Conservation (phyloP, 1,140 invertebrate genomes). For the Chrysoperla carnea region DNA sequence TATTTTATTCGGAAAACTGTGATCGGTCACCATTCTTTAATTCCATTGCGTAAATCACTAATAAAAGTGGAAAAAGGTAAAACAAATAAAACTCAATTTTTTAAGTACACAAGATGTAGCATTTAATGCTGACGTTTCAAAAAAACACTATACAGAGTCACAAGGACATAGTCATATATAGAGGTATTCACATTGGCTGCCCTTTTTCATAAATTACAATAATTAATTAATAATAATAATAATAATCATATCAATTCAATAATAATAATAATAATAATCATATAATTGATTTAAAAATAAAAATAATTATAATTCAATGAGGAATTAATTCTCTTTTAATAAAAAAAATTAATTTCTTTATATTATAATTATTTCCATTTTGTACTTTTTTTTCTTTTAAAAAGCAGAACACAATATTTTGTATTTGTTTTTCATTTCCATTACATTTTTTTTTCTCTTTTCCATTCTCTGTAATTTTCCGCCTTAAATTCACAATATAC, state of each 20-base stretch:
- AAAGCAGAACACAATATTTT: neutral
- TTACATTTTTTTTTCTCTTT: neutral
- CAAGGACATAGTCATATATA: neutral
- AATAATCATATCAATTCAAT: neutral
- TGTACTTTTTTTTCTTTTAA: neutral
- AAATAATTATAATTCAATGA: too few species aligned
- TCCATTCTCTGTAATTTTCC: neutral
- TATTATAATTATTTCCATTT: too few species aligned
- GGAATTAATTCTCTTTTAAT: too few species aligned
- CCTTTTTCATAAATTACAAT: neutral
- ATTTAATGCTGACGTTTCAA: neutral
- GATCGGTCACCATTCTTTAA: too few species aligned
- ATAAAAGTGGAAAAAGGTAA: too few species aligned
- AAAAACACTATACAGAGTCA: neutral
- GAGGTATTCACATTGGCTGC: neutral
- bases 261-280: neutral
- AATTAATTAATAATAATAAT: neutral
- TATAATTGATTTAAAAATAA: neutral
- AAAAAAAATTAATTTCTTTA: too few species aligned
- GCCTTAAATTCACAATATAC: neutral
- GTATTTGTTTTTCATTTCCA: neutral
- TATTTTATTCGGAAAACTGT: too few species aligned
- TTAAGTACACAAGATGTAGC: neutral
- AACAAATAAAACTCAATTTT: neutral
- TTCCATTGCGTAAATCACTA: too few species aligned